Conservation (phyloP, 1,140 invertebrate genomes). For the Hetaerina americana region DNA sequence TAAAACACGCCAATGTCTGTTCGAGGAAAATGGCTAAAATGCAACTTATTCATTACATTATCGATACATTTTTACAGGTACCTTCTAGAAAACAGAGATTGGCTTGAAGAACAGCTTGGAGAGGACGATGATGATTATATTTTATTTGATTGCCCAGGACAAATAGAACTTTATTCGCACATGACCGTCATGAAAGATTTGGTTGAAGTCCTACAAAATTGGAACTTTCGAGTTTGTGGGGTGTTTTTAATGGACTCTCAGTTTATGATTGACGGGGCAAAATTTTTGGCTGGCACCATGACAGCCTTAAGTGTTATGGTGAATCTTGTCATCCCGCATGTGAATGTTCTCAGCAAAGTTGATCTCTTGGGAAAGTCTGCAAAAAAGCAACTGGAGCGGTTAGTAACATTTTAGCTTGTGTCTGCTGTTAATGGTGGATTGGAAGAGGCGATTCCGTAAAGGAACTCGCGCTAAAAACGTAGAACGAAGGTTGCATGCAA, state of each 20-base stretch:
- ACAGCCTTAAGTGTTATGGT: constrained; percentile 92
- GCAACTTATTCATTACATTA: too few relatives aligned
- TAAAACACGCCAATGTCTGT: too few relatives aligned
- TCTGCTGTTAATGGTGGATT: too few relatives aligned
- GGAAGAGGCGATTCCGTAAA: too few relatives aligned
- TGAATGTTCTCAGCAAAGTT: constrained; percentile 92
- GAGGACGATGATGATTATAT: constrained; percentile 84
- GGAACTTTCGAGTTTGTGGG: constrained; percentile 84
- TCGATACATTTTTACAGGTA: constrained; percentile 43
- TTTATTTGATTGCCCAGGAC: constrained; percentile 97
- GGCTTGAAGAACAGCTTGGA: constrained; percentile 74
- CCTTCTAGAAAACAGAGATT: constrained; percentile 78
- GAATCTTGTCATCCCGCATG: constrained; percentile 84
- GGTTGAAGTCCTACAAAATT: constrained; percentile 64
- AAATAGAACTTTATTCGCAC: constrained; percentile 97
- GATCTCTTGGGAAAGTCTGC: constrained; percentile 78
- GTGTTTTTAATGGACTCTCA: constrained; percentile 92
- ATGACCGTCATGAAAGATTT: constrained; percentile 76
- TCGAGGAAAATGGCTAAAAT: too few relatives aligned
- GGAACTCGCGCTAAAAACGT: too few relatives aligned
- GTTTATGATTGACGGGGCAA: constrained; percentile 91
- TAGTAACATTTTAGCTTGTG: constrained; percentile 17
- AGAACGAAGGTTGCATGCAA: too few relatives aligned
- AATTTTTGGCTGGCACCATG: constrained; percentile 91
- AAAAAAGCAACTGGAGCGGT: constrained; percentile 63